A percentile compares a stretch with the other conserved stretches of the same genome.
These are phyloP conservation scores for Zootermopsis nevadensis DNA, from an alignment of 2,888 invertebrate genomes.

Conservation along the genomic window DNA sequence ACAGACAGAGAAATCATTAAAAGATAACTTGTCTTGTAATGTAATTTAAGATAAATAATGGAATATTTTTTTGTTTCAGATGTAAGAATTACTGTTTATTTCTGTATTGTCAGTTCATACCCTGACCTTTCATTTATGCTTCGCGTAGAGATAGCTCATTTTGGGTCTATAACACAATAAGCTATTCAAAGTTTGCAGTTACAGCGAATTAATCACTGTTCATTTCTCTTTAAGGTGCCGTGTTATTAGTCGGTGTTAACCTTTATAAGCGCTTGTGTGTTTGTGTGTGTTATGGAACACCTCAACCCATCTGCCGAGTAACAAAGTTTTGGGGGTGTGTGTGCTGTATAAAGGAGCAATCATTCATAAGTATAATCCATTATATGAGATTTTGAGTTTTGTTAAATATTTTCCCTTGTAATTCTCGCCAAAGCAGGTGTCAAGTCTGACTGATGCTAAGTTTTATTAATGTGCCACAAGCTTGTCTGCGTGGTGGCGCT, in stretches of 20 bases:
- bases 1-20: no score
- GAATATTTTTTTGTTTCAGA: no score
- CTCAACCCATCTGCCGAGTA: neutral
- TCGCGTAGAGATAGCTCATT: no score
- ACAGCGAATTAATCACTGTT: conserved; percentile 27
- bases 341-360: neutral
- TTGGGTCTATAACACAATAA: neutral
- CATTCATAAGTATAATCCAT: conserved; percentile 26
- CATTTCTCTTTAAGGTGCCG: conserved; percentile 2
- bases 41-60: no score
- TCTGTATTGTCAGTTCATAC: no score
- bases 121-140: no score
- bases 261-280: neutral
- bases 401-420: conserved; percentile 18
- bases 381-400: conserved; percentile 24
- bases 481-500: neutral
- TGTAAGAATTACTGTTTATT: no score
- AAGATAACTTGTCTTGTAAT: no score
- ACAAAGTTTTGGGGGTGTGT: neutral
- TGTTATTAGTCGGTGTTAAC: conserved; percentile 5
- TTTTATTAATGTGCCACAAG: neutral
- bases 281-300: neutral
- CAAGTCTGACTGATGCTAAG: neutral
- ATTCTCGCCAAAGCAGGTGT: conserved; percentile 23
- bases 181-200: neutral